A percentile compares a stretch with the other conserved stretches of the same genome.
Evolutionary conservation across 64 coral and sea anemone species (phyloP).

Genomic region (Montipora sp.): DNA sequence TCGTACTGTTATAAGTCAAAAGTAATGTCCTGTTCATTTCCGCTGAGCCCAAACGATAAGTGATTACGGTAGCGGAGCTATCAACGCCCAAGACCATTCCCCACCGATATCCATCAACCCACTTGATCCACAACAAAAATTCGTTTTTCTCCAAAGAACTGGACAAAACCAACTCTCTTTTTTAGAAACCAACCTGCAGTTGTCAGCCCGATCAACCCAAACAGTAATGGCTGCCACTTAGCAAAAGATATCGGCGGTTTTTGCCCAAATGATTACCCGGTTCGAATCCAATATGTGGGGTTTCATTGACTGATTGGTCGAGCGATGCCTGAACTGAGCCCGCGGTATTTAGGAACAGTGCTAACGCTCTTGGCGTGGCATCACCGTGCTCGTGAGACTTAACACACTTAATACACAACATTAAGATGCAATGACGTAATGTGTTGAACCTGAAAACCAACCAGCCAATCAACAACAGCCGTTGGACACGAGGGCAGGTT

Average conservation of each 20-base stretch:
- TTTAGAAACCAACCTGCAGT: conserved; percentile 67
- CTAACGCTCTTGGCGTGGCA: conserved; percentile 75
- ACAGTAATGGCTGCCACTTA: conserved; percentile 36
- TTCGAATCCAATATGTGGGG: conserved; percentile 40
- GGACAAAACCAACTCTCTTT: background rate
- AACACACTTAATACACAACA: conserved; percentile 84
- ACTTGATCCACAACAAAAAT: conserved; percentile 27
- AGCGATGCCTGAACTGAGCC: conserved; percentile 40
- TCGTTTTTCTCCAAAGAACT: background rate
- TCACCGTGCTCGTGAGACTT: conserved; percentile 65
- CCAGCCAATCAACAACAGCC: conserved; percentile 64
- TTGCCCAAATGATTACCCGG: conserved; percentile 58
- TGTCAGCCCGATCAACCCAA: conserved; percentile 57
- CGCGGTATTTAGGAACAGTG: conserved; percentile 26
- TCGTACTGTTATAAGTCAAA: background rate
- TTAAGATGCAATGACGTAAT: conserved; percentile 98
- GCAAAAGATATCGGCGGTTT: conserved; percentile 34
- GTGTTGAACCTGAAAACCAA: conserved; percentile 88
- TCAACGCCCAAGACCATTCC: background rate
- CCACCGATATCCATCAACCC: conserved; percentile 49
- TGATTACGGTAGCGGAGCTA: background rate
- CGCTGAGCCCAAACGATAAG: background rate
- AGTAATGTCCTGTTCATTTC: background rate
- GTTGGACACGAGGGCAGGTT: conserved; percentile 62
- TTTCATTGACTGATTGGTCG: conserved; percentile 35